Conservation (phyloP, 1,140 invertebrate species). For the Anoplophora glabripennis region DNA sequence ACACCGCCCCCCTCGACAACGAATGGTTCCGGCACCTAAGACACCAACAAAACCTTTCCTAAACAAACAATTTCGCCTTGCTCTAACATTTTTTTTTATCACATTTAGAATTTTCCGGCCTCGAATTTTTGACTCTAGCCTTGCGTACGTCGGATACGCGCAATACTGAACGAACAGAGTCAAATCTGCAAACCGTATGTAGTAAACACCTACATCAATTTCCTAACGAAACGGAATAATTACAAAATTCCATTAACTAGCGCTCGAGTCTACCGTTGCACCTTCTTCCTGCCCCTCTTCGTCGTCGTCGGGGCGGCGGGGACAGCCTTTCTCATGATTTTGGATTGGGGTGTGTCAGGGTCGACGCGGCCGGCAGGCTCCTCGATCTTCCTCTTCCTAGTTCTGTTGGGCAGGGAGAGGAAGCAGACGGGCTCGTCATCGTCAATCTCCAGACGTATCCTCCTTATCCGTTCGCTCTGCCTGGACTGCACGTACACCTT, state of each 20-base stretch:
- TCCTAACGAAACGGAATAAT: slow-evolving; percentile 4
- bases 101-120: slow-evolving; percentile 6
- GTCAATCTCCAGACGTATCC: slow-evolving; percentile 43
- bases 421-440: slow-evolving; percentile 32
- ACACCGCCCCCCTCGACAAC: too few species aligned
- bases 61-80: slow-evolving; percentile 3
- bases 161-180: slow-evolving; percentile 4
- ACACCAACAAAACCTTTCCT: background rate
- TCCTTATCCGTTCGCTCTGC: slow-evolving; percentile 44
- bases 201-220: slow-evolving; percentile 12
- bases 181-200: slow-evolving; percentile 1
- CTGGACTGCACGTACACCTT: slow-evolving; percentile 40
- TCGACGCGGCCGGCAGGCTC: slow-evolving; percentile 11
- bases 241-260: background rate
- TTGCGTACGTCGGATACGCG: background rate
- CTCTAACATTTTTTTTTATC: slow-evolving; percentile 9
- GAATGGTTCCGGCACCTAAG: too few species aligned
- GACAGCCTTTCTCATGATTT: slow-evolving; percentile 35
- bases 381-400: slow-evolving; percentile 37
- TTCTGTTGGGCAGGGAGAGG: slow-evolving; percentile 33
- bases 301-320: slow-evolving; percentile 10
- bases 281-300: slow-evolving; percentile 10
- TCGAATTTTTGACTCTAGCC: slow-evolving; percentile 1
- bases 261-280: slow-evolving; percentile 2
- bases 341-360: slow-evolving; percentile 30